phyloP scores from a whole-genome alignment of 2,888 invertebrate genomes.

The Ferdinandea cuprea region DNA sequence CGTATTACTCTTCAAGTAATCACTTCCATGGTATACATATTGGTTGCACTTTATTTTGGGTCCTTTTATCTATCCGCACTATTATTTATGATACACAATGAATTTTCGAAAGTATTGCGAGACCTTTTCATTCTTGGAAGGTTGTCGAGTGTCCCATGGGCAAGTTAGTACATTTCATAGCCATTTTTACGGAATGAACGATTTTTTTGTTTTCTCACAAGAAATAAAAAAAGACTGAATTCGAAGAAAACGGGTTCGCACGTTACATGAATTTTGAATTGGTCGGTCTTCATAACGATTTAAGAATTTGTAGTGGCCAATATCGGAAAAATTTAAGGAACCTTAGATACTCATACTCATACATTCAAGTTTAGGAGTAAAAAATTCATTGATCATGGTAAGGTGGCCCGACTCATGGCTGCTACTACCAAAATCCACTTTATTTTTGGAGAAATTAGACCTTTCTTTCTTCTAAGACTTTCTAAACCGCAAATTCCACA shows the following conservation, averaged over 20 bases:
- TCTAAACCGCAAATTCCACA: too few species aligned
- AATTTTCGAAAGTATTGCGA: conserved; percentile 45
- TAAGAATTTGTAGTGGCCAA: too few species aligned
- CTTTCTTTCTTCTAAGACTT: too few species aligned
- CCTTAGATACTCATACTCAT: too few species aligned
- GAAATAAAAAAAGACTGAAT: conserved; percentile 30
- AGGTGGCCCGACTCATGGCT: too few species aligned
- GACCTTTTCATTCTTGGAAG: conserved; percentile 58
- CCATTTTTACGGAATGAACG: conserved; percentile 56
- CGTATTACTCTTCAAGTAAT: not conserved
- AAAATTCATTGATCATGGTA: too few species aligned
- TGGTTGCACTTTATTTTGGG: conserved; percentile 47
- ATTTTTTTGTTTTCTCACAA: conserved; percentile 37
- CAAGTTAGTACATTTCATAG: conserved; percentile 56
- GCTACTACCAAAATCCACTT: too few species aligned
- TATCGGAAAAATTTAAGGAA: too few species aligned
- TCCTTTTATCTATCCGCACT: conserved; percentile 67
- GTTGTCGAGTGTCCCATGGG: conserved; percentile 56
- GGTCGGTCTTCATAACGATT: not conserved
- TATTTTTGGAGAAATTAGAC: too few species aligned
- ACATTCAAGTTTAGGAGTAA: too few species aligned
- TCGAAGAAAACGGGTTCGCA: conserved; percentile 61
- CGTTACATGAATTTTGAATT: conserved; percentile 55
- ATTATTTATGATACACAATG: conserved; percentile 64
- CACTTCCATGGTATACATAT: conserved; percentile 23